Evolutionary conservation across 2,888 invertebrate genomes (phyloP), one percentile per base, ranked within the genome.

Genomic region (Cantharis lateralis): DNA sequence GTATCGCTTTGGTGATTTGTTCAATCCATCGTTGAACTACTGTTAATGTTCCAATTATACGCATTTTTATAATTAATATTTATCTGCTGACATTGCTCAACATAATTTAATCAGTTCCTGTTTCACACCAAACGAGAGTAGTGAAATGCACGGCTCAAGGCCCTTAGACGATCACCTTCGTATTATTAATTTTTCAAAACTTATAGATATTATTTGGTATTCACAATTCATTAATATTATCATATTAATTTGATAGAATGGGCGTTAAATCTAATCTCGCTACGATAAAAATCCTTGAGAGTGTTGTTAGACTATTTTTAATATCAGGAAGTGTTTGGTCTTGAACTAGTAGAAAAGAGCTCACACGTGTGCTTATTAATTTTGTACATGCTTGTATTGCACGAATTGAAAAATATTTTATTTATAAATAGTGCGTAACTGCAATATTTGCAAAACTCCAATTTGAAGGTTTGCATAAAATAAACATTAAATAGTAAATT

Each of bases 51-150:
- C n/a, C n/a, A 48, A 48, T 48, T 48, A 48, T 48, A 48, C 48
- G n/a, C 48, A 48, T 48, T 48, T 48, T 48, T 48, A 48, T 48
- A 48, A 28, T 28, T 10, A n/a, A n/a, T 48, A 48, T 48, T 48
- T 48, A 48, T 48, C 48, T 48, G 15, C 48, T 32, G 69, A 69
- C 69, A 69, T 69, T 69, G 69, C 69, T 32, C 69, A 32, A 16
- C 26, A 18, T 16, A 32, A 28, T 69, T 16, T 48, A 69, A 32
- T 48, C 32, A 69, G 69, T 69, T 69, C 69, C 69, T 69, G 32
- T 32, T 32, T n/a, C 13, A 18, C 11, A 69, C 32, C 10, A 32
- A 69, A 68, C 3, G 28, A 68, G n/a, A 16, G 32, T 32, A 69
- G 69, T 32, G 69, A 69, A 69, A 69, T 28, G 69, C 16, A 32